These are phyloP conservation scores for Eunapius fragilis DNA, from an alignment of 37 sponge, comb jelly and placozoan genomes.

Conservation along the genomic window DNA sequence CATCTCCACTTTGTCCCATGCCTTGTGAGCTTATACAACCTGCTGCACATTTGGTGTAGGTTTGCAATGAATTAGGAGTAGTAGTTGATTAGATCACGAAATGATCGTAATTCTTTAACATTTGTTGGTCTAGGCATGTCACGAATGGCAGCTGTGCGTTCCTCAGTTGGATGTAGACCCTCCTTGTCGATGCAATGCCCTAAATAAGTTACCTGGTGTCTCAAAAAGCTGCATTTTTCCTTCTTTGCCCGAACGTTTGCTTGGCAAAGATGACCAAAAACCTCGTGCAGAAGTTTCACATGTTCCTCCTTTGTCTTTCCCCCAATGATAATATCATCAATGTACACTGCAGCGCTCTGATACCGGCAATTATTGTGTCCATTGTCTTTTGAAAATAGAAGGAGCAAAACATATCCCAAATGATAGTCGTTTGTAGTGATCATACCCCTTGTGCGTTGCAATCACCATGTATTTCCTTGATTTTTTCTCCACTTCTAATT, in stretches of 20 bases:
- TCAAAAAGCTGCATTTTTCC: constrained; percentile 2
- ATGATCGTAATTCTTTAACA: constrained; percentile 1
- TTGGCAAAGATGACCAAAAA: not conserved
- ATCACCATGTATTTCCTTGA: not conserved
- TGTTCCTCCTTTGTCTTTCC: constrained; percentile 6
- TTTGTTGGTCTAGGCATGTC: not conserved
- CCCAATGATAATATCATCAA: not conserved
- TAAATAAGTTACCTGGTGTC: not conserved
- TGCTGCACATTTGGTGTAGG: not conserved
- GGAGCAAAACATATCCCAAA: constrained; percentile 4
- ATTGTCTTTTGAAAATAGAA: constrained; percentile 7
- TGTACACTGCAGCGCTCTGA: not conserved
- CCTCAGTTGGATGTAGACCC: not conserved
- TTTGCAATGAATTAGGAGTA: not conserved
- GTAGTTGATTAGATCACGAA: not conserved
- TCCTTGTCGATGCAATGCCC: constrained; percentile 1
- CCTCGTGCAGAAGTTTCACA: constrained; percentile 3
- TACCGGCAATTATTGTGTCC: constrained; percentile 6
- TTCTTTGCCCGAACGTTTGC: not conserved
- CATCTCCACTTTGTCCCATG: not conserved
- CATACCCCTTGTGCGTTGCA: constrained; percentile 6
- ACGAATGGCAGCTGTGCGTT: not conserved
- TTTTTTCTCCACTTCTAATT: not conserved
- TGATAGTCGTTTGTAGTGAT: constrained; percentile 4
- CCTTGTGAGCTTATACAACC: not conserved